Percentiles rank a stretch among this genome's conserved stretches.
These are phyloP conservation scores for Sarcophilus harrisii DNA, from an alignment of 2,797 vertebrate genomes.

Conservation along the genomic window DNA sequence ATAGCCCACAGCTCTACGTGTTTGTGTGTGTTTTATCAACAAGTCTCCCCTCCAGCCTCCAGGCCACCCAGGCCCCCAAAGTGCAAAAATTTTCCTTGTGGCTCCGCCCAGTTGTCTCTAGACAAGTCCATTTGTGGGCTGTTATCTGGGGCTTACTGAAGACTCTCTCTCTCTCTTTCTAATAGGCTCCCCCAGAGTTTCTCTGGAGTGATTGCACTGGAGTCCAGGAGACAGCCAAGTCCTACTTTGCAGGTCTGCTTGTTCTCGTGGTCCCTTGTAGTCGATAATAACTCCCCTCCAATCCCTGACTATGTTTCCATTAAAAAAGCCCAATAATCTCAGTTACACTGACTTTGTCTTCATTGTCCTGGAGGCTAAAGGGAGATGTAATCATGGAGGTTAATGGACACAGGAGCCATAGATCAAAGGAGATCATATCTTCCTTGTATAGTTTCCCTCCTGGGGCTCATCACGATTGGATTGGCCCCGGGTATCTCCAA, in stretches of 20 bases:
- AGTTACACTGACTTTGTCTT: background rate
- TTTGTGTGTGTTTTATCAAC: constrained; percentile 23
- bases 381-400: background rate
- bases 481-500: background rate
- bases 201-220: background rate
- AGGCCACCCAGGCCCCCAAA: constrained; percentile 2
- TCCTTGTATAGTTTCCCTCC: background rate
- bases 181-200: background rate
- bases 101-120: background rate
- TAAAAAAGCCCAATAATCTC: background rate
- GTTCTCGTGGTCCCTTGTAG: background rate
- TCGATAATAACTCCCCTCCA: background rate
- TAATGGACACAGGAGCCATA: background rate
- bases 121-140: constrained; percentile 40
- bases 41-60: background rate
- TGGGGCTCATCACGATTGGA: background rate
- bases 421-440: background rate
- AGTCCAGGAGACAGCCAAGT: background rate
- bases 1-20: constrained; percentile 53
- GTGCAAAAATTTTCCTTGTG: constrained; percentile 24
- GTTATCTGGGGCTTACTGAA: background rate
- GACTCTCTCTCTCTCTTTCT: background rate
- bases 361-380: background rate
- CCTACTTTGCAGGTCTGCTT: background rate
- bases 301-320: background rate